Evolutionary conservation across 2,888 invertebrate species (phyloP), one percentile per base, ranked within the genome.

Genomic region (Argynnis bischoffii): DNA sequence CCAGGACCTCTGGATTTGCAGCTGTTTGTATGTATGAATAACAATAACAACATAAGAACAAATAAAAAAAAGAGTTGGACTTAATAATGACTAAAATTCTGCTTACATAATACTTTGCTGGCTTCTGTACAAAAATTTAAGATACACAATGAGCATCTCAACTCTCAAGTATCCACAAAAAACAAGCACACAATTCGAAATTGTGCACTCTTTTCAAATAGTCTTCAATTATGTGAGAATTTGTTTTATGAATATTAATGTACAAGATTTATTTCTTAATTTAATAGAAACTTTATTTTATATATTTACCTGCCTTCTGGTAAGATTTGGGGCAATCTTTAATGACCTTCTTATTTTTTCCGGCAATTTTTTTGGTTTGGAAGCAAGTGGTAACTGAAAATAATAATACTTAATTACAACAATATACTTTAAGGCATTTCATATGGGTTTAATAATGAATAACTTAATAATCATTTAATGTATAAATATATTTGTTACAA

Each of bases 331-430:
- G 6, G 61, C 16, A 35, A 61, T 61, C 16, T 51, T 61, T 14
- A 61, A 51, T 41, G 31, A 8, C 18, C 61, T 69, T 8, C 64
- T 60, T 13, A 71, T 6, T 26, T 15, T 68, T 1, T 54, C 21
- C 47, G 72, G 64, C 50, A 71, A 55, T n/a, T 56, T 59, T 48
- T 55, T 69, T 15, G 61, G 47, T 64, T 66, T 72, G 1, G 14
- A 6, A 41, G 66, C 26, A 3, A 70, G 13, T 16, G 55, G 57
- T 16, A 72, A 21, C 69, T 72, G 53, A 41, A 18, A 18, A 18
- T 18, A 71, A 70, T 2, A 4, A 31, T 14, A 48, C 26, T 35
- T 48, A 4, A 13, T 46, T 26, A n/a, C 15, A 13, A 35, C 14
- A 21, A 3, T 18, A 54, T 21, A 41, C 8, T 41, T 41, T 41